Evolutionary conservation across 64 coral and sea anemone genomes (phyloP).

Genomic region (Pocillopora verrucosa): DNA sequence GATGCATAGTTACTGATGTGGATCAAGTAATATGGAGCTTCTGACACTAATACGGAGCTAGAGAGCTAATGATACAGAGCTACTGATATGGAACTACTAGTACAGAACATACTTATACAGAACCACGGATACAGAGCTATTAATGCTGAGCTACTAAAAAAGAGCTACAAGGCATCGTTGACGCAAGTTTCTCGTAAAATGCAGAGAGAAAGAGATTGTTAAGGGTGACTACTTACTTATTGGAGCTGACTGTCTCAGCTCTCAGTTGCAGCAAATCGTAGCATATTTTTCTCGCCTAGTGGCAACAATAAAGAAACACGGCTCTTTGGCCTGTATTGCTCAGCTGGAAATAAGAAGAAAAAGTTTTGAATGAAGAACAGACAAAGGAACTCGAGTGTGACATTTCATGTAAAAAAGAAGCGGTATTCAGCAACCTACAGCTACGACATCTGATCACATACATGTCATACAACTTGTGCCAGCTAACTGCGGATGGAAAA

Average conservation of each 20-base stretch:
- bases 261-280: slow-evolving; percentile 26
- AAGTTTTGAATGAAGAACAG: slow-evolving; percentile 43
- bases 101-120: too few species aligned
- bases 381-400: slow-evolving; percentile 39
- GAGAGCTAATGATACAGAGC: too few species aligned
- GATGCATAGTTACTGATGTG: too few species aligned
- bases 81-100: too few species aligned
- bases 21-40: too few species aligned
- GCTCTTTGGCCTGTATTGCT: slow-evolving; percentile 21
- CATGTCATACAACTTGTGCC: slow-evolving; percentile 45
- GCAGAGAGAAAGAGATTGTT: slow-evolving; percentile 42
- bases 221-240: slow-evolving; percentile 42
- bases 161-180: slow-evolving; percentile 30
- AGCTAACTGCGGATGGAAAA: slow-evolving; percentile 42
- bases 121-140: too few species aligned
- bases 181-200: slow-evolving; percentile 40
- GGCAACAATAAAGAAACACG: slow-evolving; percentile 38
- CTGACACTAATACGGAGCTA: too few species aligned
- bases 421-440: slow-evolving; percentile 36
- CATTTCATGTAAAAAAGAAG: slow-evolving; percentile 26
- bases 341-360: slow-evolving; percentile 24
- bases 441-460: slow-evolving; percentile 42
- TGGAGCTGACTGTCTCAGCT: slow-evolving; percentile 50
- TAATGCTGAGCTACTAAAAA: neutral
- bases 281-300: slow-evolving; percentile 36